Conservation (phyloP, 2,113 vertebrate species). For the Acrocephalus arundinaceus region DNA sequence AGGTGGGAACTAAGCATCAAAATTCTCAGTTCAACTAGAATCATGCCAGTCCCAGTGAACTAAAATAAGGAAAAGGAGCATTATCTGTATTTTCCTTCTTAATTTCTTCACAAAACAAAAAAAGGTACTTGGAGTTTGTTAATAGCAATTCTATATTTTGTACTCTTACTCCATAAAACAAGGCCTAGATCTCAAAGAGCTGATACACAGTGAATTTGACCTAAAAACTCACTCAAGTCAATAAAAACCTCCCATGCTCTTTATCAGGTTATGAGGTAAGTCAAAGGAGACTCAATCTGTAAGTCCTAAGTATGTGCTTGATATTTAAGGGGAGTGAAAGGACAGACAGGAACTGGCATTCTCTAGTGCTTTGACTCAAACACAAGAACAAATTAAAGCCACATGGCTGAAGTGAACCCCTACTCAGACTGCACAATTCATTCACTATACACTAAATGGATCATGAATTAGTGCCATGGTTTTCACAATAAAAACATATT, state of each 20-base stretch:
- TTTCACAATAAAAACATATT: neutral
- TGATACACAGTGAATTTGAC: neutral
- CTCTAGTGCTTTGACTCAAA: neutral
- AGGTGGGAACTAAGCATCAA: neutral
- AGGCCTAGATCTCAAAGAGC: neutral
- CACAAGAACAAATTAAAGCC: neutral
- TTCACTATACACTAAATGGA: neutral
- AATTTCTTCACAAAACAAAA: neutral
- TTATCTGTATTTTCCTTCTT: neutral
- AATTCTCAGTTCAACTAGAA: neutral
- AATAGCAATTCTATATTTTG: neutral
- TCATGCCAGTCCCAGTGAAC: neutral
- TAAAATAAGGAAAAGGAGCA: neutral
- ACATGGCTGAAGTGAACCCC: neutral
- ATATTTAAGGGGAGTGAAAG: neutral
- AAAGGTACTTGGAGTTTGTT: neutral
- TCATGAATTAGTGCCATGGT: neutral
- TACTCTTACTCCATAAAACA: neutral
- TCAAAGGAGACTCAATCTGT: neutral
- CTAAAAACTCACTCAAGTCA: neutral
- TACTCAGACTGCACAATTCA: neutral
- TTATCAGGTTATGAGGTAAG: neutral
- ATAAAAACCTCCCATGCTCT: neutral
- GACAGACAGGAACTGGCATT: neutral
- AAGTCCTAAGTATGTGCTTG: neutral